Conservation (phyloP, 2,113 vertebrate genomes). For the Periophthalmus modestus region DNA sequence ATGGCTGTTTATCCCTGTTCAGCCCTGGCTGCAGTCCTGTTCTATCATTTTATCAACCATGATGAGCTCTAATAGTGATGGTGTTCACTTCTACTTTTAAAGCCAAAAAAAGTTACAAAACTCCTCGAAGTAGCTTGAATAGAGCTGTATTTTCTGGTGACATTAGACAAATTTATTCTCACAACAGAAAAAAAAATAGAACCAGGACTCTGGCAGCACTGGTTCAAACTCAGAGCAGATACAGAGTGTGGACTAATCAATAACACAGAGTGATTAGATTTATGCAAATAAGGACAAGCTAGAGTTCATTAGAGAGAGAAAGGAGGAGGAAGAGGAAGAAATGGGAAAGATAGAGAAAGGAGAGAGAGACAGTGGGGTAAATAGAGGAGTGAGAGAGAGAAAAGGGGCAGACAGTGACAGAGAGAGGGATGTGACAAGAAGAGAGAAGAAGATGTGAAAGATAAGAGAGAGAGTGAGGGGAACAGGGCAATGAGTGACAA, state of each 20-base stretch:
- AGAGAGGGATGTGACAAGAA: background rate
- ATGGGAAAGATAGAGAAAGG: background rate
- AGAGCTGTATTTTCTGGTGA: background rate
- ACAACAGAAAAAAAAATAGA: background rate
- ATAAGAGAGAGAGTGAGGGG: too few species aligned
- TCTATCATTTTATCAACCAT: too few species aligned
- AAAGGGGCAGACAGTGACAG: background rate
- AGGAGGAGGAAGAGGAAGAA: background rate
- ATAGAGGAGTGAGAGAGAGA: too few species aligned
- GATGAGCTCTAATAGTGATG: too few species aligned
- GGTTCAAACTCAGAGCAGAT: background rate
- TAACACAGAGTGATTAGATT: constrained; percentile 1
- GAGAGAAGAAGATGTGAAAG: background rate
- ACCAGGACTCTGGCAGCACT: background rate
- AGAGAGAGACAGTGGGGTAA: background rate
- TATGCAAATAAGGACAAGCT: background rate
- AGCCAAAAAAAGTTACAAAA: too few species aligned
- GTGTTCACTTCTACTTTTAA: too few species aligned
- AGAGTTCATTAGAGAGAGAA: background rate
- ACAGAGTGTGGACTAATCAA: background rate
- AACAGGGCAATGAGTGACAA: too few species aligned
- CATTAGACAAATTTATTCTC: background rate
- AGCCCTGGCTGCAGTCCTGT: too few species aligned
- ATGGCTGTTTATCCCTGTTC: too few species aligned
- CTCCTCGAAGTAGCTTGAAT: too few species aligned